Percentiles rank a stretch among this genome's conserved stretches.
Evolutionary conservation across 2,797 vertebrate genomes (phyloP).

Genomic region (Amblyopsis hoosieri): DNA sequence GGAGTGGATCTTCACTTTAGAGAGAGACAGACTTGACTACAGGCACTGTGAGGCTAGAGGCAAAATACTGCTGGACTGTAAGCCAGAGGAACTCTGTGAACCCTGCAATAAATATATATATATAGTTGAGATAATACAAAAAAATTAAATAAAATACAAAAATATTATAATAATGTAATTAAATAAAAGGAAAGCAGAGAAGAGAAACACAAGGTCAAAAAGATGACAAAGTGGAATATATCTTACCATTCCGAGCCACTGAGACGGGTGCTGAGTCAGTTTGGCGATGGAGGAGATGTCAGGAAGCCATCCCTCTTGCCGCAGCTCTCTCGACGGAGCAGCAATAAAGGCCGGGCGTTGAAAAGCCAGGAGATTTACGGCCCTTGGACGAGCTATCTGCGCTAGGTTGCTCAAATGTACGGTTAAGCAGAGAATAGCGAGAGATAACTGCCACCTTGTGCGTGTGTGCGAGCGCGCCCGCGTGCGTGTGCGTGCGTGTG

Average conservation of each 20-base stretch:
- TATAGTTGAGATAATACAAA: constrained; percentile 8
- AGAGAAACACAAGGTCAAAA: constrained; percentile 9
- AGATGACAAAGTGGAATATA: constrained; percentile 31
- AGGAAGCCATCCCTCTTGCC: constrained; percentile 29
- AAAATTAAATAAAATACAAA: not conserved
- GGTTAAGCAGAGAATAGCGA: constrained; percentile 29
- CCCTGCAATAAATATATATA: constrained; percentile 20
- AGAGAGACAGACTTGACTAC: constrained; percentile 42
- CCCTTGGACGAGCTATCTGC: constrained; percentile 28
- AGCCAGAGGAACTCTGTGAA: constrained; percentile 60
- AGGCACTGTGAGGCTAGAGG: constrained; percentile 32
- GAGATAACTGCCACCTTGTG: constrained; percentile 31
- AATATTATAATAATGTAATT: not conserved
- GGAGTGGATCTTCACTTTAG: not conserved
- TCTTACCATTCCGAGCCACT: constrained; percentile 29
- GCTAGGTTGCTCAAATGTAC: constrained; percentile 23
- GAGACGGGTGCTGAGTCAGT: constrained; percentile 52
- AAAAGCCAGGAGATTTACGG: constrained; percentile 55
- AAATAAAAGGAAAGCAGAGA: not conserved
- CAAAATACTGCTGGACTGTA: constrained; percentile 48
- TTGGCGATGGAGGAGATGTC: constrained; percentile 37
- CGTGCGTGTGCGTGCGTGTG: not conserved
- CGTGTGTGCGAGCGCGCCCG: not conserved
- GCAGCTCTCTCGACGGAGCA: constrained; percentile 15
- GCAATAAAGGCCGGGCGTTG: constrained; percentile 39